Base-by-base conservation (phyloP, 2,888 invertebrate species). In the Sinelater perroti region DNA sequence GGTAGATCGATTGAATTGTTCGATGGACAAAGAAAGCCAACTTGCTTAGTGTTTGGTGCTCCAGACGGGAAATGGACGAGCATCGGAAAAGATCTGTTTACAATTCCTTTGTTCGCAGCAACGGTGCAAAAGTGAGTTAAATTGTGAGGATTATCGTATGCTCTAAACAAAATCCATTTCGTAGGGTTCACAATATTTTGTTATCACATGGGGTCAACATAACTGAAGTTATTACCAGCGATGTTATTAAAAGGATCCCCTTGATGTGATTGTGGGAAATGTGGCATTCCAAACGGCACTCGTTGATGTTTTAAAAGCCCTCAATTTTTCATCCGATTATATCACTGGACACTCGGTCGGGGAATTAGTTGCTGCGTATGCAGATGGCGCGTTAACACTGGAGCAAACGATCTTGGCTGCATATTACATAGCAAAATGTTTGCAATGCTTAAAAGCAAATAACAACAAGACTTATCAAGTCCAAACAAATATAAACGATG, bases 281-380 rank as follows among this genome's bases (percentile, higher is more conserved):
- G 51, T 70, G 2, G 87, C 91, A 7, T 84, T 90, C 10, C 91
- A 87, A 64, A 58, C 74, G 21, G 70, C 67, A 16, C 40, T 76
- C 8, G 63, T 69, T 62, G 83, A 85, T 60, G 62, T 85, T 1
- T 66, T 85, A 28, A 83, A 79, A 67, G 70, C 79, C 6, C 64
- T 84, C 52, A 81, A 82, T 40, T 11, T 77, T 1, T 47, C 62
- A 8, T 67, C 69, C 3, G 65, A 67, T 31, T 51, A 51, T 4
- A 51, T 69, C 7, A 62, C 71, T 21, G 75, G 95, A 1, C 92
- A 94, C 76, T 95, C 95, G 3, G 90, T 92, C 0, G 96, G 97
- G 7, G 95, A 96, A 75, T 80, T 97, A 1, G 91, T 91, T 0
- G 94, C 95, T 75, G 95, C 91, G 0, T 97, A 97, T 78, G 93